phyloP scores from a whole-genome alignment of 1,140 invertebrate genomes.

The Parasteatoda tepidariorum region DNA sequence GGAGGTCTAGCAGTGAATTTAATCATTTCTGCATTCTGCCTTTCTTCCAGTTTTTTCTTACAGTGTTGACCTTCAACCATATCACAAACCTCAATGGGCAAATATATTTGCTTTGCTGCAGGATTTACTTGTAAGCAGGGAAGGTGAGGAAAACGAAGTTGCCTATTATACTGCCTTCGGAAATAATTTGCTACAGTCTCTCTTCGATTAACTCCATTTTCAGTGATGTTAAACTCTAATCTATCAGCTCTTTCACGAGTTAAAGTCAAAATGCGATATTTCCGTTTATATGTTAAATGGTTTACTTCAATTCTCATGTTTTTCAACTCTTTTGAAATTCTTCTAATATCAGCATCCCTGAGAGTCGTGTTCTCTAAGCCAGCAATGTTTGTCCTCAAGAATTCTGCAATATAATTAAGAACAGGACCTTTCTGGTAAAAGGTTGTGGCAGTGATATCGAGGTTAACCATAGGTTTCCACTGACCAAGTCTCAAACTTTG shows the following conservation, averaged over 20 bases:
- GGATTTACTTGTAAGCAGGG: slow-evolving; percentile 67
- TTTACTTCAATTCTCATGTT: slow-evolving; percentile 54
- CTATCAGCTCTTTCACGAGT: slow-evolving; percentile 42
- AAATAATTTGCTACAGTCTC: slow-evolving; percentile 47
- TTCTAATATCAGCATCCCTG: slow-evolving; percentile 25
- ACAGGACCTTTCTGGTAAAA: slow-evolving; percentile 43
- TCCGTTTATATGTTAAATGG: slow-evolving; percentile 55
- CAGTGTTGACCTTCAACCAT: slow-evolving; percentile 65
- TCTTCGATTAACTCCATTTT: neutral
- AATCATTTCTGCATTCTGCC: slow-evolving; percentile 62
- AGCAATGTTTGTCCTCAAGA: neutral
- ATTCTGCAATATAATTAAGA: slow-evolving; percentile 24
- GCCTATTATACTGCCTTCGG: neutral
- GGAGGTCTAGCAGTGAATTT: slow-evolving; percentile 65
- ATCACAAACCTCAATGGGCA: slow-evolving; percentile 67
- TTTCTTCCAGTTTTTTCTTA: slow-evolving; percentile 56
- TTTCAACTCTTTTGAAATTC: slow-evolving; percentile 55
- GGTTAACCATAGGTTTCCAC: slow-evolving; percentile 59
- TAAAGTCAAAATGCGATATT: slow-evolving; percentile 58
- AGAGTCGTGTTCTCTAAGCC: neutral
- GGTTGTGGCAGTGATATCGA: slow-evolving; percentile 55
- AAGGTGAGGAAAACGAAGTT: slow-evolving; percentile 63
- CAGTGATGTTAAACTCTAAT: slow-evolving; percentile 16
- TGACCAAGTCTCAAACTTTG: slow-evolving; percentile 53
- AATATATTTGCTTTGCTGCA: slow-evolving; percentile 58